Conservation (phyloP, 2,113 vertebrate genomes). For the Synchiropus splendidus region DNA sequence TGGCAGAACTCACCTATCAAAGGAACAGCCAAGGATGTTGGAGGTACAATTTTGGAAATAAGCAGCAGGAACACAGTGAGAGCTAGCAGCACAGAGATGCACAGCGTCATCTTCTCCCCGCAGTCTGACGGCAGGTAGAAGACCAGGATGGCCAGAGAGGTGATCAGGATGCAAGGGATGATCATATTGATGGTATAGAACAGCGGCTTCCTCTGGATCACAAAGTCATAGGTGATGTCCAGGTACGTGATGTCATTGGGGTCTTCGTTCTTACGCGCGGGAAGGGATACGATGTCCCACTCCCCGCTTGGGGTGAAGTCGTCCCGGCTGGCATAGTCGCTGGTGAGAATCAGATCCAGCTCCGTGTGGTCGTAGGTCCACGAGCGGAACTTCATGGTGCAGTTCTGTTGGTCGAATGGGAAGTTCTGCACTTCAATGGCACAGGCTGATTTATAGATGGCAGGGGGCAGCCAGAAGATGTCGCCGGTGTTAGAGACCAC, state of each 20-base stretch:
- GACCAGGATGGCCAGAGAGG: conserved; percentile 70
- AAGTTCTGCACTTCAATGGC: conserved; percentile 74
- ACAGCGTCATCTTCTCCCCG: conserved; percentile 72
- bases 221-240: conserved; percentile 73
- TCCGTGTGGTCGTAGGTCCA: conserved; percentile 76
- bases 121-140: conserved; percentile 76
- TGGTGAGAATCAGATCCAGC: conserved; percentile 66
- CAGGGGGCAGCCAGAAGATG: conserved; percentile 73
- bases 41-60: conserved; percentile 75
- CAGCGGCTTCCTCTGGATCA: conserved; percentile 71
- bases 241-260: conserved; percentile 67
- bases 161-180: conserved; percentile 72
- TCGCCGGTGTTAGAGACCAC: conserved; percentile 69
- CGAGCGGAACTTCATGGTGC: conserved; percentile 74
- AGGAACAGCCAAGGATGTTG: conserved; percentile 71
- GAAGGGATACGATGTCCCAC: conserved; percentile 75
- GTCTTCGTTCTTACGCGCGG: conserved; percentile 70
- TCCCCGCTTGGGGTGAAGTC: conserved; percentile 75
- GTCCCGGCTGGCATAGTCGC: conserved; percentile 69
- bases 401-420: conserved; percentile 77
- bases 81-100: conserved; percentile 72
- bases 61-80: conserved; percentile 75
- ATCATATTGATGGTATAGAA: conserved; percentile 77
- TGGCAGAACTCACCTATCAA: conserved; percentile 59
- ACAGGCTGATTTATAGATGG: conserved; percentile 76